Percentiles rank a stretch among this genome's conserved stretches.
Evolutionary conservation across 2,797 vertebrate genomes (phyloP).

Genomic region (Platalea minor): DNA sequence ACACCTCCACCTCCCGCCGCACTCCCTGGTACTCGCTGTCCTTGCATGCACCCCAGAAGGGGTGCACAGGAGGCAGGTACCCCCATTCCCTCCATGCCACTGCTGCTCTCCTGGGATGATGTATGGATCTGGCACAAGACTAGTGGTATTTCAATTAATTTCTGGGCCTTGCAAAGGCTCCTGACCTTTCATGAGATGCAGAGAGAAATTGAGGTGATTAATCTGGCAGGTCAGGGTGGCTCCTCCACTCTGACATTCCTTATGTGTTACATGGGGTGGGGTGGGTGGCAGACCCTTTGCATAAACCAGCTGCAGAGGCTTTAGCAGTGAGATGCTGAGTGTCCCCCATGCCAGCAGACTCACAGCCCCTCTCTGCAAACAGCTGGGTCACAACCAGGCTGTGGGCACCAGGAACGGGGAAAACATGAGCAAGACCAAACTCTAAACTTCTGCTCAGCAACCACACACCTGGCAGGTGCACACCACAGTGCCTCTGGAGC

Average conservation of each 20-base stretch:
- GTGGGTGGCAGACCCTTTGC: neutral
- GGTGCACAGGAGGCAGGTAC: neutral
- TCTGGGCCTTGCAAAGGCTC: neutral
- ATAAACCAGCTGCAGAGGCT: neutral
- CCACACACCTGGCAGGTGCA: fast-evolving
- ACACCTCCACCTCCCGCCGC: fast-evolving
- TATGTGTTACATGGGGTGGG: fast-evolving
- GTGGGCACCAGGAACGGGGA: neutral
- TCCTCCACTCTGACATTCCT: neutral
- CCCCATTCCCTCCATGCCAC: neutral
- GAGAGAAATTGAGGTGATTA: conserved; percentile 25
- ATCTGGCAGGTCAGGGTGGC: conserved; percentile 9
- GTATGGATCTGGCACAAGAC: neutral
- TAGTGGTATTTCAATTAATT: conserved; percentile 36
- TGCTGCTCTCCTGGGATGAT: neutral
- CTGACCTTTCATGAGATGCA: conserved; percentile 31
- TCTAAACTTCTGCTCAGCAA: neutral
- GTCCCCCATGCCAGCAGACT: fast-evolving
- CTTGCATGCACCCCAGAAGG: fast-evolving
- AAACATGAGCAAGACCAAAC: neutral
- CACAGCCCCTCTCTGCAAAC: neutral
- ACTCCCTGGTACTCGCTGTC: neutral
- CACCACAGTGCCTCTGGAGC: neutral
- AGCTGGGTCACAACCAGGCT: neutral
- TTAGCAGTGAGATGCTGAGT: neutral